phyloP scores from a whole-genome alignment of 2,888 invertebrate genomes.

The Carterocephalus palaemon region DNA sequence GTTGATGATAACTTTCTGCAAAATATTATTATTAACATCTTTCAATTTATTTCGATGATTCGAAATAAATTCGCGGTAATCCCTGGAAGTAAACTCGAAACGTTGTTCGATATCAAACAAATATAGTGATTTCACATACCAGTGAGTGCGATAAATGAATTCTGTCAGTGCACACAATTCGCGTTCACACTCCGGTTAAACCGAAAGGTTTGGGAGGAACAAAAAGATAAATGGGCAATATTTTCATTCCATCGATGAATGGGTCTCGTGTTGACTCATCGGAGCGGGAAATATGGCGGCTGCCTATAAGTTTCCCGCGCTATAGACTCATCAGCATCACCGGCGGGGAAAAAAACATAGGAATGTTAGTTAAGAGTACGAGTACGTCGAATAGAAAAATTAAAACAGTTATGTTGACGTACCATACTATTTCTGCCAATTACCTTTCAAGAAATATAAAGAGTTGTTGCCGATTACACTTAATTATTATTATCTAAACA shows the following conservation, averaged over 20 bases:
- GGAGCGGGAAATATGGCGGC: conserved; percentile 60
- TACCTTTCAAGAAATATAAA: too few species aligned
- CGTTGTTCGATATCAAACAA: conserved; percentile 42
- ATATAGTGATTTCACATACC: conserved; percentile 66
- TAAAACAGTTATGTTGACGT: too few species aligned
- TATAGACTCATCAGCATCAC: conserved; percentile 16
- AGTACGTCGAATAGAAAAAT: too few species aligned
- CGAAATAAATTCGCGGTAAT: conserved; percentile 21
- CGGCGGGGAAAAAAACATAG: too few species aligned
- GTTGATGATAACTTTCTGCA: conserved; percentile 1
- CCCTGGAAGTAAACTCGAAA: conserved; percentile 39
- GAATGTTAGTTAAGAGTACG: too few species aligned
- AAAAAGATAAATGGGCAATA: conserved; percentile 70
- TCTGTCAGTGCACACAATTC: conserved; percentile 55
- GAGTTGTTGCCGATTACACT: too few species aligned
- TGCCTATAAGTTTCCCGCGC: conserved; percentile 34
- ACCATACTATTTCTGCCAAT: too few species aligned
- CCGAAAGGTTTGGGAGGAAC: conserved; percentile 52
- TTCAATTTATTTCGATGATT: conserved; percentile 8
- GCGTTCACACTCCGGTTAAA: conserved; percentile 46
- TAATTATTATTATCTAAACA: too few species aligned
- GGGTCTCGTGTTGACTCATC: conserved; percentile 61
- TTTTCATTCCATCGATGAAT: conserved; percentile 70
- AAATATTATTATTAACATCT: conserved; percentile 6
- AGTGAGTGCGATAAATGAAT: conserved; percentile 59